These are phyloP conservation scores for Loxodonta africana DNA, from an alignment of 2,113 vertebrate species.

Conservation along the genomic window DNA sequence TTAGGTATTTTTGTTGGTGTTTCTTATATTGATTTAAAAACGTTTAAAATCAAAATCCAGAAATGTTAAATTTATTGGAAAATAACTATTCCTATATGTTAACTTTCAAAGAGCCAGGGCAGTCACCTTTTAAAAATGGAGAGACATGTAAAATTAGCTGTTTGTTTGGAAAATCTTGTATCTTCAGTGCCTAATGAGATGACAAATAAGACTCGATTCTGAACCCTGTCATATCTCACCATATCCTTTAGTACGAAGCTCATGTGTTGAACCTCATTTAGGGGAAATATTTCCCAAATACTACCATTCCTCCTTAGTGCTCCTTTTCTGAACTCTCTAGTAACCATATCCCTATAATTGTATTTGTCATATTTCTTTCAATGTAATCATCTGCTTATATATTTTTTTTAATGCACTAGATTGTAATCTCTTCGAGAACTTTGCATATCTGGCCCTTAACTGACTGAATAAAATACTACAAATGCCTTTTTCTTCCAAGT, in stretches of 20 bases:
- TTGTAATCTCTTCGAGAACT: conserved; percentile 6
- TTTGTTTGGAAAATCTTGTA: conserved; percentile 9
- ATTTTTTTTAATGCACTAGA: background rate
- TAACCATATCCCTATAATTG: background rate
- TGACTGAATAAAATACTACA: conserved; percentile 29
- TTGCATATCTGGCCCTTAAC: background rate
- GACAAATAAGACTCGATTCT: background rate
- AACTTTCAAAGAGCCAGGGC: background rate
- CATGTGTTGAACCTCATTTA: background rate
- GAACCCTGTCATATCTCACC: background rate
- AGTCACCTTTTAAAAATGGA: background rate
- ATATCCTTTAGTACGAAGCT: background rate
- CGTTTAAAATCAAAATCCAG: conserved; percentile 43
- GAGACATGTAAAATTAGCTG: conserved; percentile 30
- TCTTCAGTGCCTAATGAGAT: background rate
- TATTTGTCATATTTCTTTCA: conserved; percentile 12
- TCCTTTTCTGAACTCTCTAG: background rate
- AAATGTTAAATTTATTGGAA: background rate
- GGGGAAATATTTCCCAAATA: conserved; percentile 4
- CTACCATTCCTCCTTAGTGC: background rate
- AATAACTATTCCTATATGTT: background rate
- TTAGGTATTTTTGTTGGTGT: background rate
- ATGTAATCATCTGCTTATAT: background rate
- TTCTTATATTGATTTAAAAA: conserved; percentile 41
- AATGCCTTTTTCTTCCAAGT: conserved; percentile 11